Evolutionary conservation across 2,888 invertebrate genomes (phyloP).

Genomic region (Lysandra bellargus): DNA sequence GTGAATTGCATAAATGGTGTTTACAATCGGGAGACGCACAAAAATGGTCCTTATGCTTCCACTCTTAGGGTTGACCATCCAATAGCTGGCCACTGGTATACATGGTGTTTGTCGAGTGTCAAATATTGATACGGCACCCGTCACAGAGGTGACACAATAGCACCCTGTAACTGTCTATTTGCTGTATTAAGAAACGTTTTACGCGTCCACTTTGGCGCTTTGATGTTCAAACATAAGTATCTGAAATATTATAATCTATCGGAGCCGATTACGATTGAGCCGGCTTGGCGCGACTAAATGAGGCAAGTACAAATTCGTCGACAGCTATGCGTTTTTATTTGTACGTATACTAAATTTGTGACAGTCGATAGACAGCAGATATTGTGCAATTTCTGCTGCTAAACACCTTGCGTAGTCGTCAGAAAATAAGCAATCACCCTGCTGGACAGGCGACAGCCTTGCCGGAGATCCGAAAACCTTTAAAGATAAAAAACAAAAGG

Average conservation of each 20-base stretch:
- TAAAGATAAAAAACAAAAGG: neutral
- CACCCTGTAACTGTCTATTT: neutral
- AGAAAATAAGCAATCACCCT: neutral
- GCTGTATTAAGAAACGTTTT: neutral
- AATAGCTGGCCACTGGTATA: neutral
- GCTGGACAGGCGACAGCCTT: neutral
- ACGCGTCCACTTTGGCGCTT: neutral
- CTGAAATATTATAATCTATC: too few relatives aligned
- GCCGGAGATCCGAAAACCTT: neutral
- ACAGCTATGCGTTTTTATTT: too few relatives aligned
- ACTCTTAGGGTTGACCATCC: neutral
- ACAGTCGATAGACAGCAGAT: too few relatives aligned
- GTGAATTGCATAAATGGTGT: neutral
- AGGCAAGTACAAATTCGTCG: too few relatives aligned
- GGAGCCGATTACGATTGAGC: too few relatives aligned
- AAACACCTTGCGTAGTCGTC: neutral
- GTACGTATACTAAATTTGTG: too few relatives aligned
- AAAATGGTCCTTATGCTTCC: neutral
- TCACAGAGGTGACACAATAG: constrained; percentile 6
- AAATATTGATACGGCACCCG: constrained; percentile 12
- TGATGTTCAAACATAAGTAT: neutral
- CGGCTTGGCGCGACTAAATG: too few relatives aligned
- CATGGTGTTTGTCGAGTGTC: constrained; percentile 20
- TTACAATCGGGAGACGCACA: neutral
- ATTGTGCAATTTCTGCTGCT: neutral